Conservation (phyloP, 2,113 vertebrate genomes). For the Dromaius novaehollandiae region DNA sequence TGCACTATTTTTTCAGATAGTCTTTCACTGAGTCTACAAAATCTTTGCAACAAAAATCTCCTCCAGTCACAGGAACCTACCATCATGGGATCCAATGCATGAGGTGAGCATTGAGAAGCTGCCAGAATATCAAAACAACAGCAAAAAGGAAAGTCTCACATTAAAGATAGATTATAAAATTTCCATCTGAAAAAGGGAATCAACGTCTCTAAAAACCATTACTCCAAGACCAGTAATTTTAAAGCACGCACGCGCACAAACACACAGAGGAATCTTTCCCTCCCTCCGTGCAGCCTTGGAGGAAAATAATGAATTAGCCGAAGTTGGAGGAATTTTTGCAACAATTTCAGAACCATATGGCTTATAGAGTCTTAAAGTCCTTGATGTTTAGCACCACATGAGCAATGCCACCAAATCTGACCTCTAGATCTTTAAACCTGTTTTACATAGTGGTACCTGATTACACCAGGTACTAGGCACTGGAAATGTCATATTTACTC, state of each 20-base stretch:
- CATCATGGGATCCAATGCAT: not conserved
- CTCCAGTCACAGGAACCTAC: not conserved
- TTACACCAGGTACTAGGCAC: not conserved
- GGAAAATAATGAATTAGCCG: not conserved
- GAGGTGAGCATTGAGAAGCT: not conserved
- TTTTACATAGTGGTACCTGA: not conserved
- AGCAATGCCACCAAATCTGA: not conserved
- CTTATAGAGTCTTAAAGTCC: not conserved
- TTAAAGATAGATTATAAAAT: not conserved
- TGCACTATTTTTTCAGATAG: not conserved
- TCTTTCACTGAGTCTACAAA: not conserved
- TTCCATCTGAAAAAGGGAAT: not conserved
- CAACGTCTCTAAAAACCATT: not conserved
- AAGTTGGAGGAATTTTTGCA: not conserved
- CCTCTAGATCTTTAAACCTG: accelerated
- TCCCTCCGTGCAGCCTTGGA: not conserved
- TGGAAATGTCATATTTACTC: not conserved
- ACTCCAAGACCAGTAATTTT: not conserved
- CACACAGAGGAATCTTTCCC: not conserved
- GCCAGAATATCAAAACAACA: not conserved
- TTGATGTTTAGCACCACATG: not conserved
- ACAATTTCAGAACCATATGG: not conserved
- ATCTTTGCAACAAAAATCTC: not conserved
- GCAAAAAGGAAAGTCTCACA: not conserved
- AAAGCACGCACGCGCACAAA: no score